phyloP scores from a whole-genome alignment of 2,888 invertebrate species.

The Automeris io region DNA sequence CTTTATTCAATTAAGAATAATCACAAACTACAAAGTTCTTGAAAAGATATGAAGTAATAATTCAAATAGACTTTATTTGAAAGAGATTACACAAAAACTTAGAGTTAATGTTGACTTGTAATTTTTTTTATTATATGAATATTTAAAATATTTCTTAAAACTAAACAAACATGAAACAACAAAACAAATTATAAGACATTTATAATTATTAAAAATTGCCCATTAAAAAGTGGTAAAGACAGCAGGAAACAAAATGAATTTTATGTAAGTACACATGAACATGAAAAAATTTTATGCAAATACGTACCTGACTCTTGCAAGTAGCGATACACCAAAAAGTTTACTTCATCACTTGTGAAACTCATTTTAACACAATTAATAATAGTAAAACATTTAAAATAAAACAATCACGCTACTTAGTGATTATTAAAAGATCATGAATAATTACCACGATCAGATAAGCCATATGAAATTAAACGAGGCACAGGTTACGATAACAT shows the following conservation, averaged over 20 bases:
- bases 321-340: conserved; percentile 98
- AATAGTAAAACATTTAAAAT: neutral
- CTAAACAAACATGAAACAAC: neutral
- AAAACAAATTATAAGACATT: neutral
- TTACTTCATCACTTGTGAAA: conserved; percentile 99
- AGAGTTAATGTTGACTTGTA: no score
- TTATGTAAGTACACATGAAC: no score
- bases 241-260: neutral
- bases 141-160: neutral
- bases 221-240: conserved; percentile 14
- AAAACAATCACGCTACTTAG: conserved; percentile 3
- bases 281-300: no score
- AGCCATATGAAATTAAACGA: no score
- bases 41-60: no score
- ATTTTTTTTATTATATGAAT: neutral
- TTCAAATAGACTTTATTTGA: no score
- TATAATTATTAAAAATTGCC: neutral
- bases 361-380: conserved; percentile 81
- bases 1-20: no score
- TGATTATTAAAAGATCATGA: no score
- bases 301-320: conserved; percentile 96
- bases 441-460: no score
- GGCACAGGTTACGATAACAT: no score
- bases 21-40: no score
- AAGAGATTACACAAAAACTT: no score